phyloP scores from a whole-genome alignment of 2,113 vertebrate genomes.

The Coreoperca whiteheadi region DNA sequence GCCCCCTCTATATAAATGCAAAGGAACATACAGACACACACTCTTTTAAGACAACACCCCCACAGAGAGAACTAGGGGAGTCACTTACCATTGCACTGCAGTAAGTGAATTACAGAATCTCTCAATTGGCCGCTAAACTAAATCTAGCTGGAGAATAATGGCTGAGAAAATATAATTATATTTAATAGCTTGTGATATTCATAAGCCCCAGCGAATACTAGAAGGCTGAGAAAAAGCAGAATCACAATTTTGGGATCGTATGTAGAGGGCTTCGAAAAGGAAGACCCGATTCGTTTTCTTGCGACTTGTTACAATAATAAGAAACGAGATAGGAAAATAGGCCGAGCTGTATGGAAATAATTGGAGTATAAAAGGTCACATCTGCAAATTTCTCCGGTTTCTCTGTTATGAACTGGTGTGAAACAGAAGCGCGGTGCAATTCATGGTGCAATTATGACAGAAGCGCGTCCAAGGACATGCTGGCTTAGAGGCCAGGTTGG shows the following conservation, averaged over 20 bases:
- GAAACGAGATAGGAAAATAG: constrained; percentile 52
- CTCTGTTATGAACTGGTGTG: constrained; percentile 19
- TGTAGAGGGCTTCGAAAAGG: constrained; percentile 14
- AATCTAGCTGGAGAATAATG: constrained; percentile 57
- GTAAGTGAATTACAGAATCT: constrained; percentile 61
- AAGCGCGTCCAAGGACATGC: constrained; percentile 30
- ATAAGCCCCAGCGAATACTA: constrained; percentile 26
- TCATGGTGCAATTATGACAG: constrained; percentile 5
- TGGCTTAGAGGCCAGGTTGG: constrained; percentile 1
- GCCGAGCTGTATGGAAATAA: constrained; percentile 36
- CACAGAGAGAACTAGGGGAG: constrained; percentile 41
- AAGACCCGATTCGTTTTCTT: constrained; percentile 53
- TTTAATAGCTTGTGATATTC: constrained; percentile 63
- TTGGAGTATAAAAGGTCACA: constrained; percentile 57
- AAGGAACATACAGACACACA: constrained; percentile 41
- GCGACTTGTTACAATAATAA: constrained; percentile 52
- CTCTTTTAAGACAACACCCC: constrained; percentile 57
- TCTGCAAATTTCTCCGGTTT: constrained; percentile 39
- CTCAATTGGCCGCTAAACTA: constrained; percentile 31
- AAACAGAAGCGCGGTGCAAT: constrained; percentile 55
- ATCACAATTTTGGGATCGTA: constrained; percentile 44
- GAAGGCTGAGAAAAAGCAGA: constrained; percentile 68
- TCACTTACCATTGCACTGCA: constrained; percentile 44
- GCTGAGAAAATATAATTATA: constrained; percentile 70
- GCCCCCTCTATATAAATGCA: constrained; percentile 62